phyloP scores from a whole-genome alignment of 2,797 vertebrate species.

The Epinephelus awoara region DNA sequence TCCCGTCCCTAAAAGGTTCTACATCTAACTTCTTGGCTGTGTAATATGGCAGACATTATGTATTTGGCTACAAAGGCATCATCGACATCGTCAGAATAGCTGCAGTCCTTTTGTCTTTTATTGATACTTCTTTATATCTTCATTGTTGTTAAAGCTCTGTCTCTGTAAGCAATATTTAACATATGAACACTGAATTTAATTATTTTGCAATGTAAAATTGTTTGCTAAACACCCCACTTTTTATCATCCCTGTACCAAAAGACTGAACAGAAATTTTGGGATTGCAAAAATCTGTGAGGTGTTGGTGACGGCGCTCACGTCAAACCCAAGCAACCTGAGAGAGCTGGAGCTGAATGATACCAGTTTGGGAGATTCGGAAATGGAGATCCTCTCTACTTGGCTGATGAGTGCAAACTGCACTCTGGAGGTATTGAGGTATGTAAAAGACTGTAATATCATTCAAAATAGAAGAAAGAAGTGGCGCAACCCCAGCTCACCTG shows the following conservation, averaged over 20 bases:
- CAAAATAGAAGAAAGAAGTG: background rate
- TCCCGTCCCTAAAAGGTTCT: background rate
- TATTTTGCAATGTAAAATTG: no score
- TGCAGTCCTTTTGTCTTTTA: background rate
- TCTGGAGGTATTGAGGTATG: conserved; percentile 44
- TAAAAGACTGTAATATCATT: background rate
- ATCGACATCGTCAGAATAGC: background rate
- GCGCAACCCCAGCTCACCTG: no score
- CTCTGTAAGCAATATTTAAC: background rate
- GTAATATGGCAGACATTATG: background rate
- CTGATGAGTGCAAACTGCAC: conserved; percentile 41
- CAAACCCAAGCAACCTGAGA: conserved; percentile 7
- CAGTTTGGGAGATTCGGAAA: conserved; percentile 28
- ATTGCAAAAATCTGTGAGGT: conserved; percentile 9
- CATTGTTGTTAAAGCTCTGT: background rate
- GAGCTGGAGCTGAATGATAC: conserved; percentile 43
- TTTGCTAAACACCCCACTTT: background rate
- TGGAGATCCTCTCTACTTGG: conserved; percentile 36
- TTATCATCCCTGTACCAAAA: conserved; percentile 14
- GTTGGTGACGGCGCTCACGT: conserved; percentile 12
- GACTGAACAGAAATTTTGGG: background rate
- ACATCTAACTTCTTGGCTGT: background rate
- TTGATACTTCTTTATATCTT: background rate
- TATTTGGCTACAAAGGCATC: background rate
- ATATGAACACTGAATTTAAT: no score